Conservation (phyloP, 2,888 invertebrate species). For the Eupithecia dodoneata region DNA sequence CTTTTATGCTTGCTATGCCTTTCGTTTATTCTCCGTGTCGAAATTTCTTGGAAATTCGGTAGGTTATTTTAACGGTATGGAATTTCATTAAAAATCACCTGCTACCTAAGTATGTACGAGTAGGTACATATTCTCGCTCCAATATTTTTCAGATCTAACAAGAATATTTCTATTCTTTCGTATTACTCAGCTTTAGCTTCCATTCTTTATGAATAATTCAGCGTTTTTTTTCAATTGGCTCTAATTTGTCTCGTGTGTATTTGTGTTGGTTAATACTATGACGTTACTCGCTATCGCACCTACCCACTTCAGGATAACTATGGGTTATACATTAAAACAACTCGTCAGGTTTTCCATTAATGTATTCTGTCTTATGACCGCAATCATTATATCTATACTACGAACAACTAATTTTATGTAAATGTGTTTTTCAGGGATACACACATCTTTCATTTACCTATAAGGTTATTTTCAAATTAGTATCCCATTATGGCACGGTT, state of each 20-base stretch:
- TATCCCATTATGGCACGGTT: background rate
- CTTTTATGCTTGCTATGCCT: background rate
- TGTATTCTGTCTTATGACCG: background rate
- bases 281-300: conserved; percentile 20
- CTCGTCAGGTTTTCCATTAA: conserved; percentile 8
- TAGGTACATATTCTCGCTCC: background rate
- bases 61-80: background rate
- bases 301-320: background rate
- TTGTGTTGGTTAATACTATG: conserved; percentile 30
- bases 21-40: background rate
- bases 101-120: background rate
- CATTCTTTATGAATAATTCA: conserved; percentile 29
- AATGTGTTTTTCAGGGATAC: background rate
- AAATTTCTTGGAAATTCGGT: conserved; percentile 2
- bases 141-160: background rate
- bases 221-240: conserved; percentile 28
- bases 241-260: conserved; percentile 29
- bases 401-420: background rate
- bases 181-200: conserved; percentile 5
- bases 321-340: background rate
- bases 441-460: background rate
- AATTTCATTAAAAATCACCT: background rate
- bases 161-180: background rate
- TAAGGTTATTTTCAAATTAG: background rate
- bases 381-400: background rate